Percentiles rank a stretch among this genome's conserved stretches.
Evolutionary conservation across 2,113 vertebrate genomes (phyloP).

Genomic region (Lampris megalopsis): DNA sequence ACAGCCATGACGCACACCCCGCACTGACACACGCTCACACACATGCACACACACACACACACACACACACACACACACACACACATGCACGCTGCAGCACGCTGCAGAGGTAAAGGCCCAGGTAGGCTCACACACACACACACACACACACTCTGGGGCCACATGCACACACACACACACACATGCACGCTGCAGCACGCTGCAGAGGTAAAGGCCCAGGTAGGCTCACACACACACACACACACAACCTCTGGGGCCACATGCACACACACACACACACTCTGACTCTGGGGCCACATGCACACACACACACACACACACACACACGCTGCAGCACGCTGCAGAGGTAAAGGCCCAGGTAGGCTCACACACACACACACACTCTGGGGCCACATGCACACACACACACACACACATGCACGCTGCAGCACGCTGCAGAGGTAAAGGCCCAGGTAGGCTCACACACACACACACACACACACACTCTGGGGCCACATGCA

Average conservation of each 20-base stretch:
- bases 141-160: slow-evolving; percentile 11
- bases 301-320: background rate
- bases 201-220: too few relatives aligned
- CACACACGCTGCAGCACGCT: too few relatives aligned
- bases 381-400: slow-evolving; percentile 15
- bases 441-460: background rate
- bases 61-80: slow-evolving; percentile 27
- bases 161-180: slow-evolving; percentile 36
- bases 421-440: too few relatives aligned
- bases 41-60: slow-evolving; percentile 14
- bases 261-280: too few relatives aligned
- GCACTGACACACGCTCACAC: background rate
- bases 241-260: too few relatives aligned
- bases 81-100: background rate
- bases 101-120: too few relatives aligned
- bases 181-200: background rate
- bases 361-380: slow-evolving; percentile 15
- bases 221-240: too few relatives aligned
- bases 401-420: slow-evolving; percentile 30
- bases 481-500: background rate
- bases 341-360: too few relatives aligned
- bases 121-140: slow-evolving; percentile 24
- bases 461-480: slow-evolving; percentile 17
- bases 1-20: slow-evolving; percentile 32
- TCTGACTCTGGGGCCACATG: too few relatives aligned